These are phyloP conservation scores for Rhaphigaster nebulosa DNA, from an alignment of 2,888 invertebrate genomes.

Conservation along the genomic window DNA sequence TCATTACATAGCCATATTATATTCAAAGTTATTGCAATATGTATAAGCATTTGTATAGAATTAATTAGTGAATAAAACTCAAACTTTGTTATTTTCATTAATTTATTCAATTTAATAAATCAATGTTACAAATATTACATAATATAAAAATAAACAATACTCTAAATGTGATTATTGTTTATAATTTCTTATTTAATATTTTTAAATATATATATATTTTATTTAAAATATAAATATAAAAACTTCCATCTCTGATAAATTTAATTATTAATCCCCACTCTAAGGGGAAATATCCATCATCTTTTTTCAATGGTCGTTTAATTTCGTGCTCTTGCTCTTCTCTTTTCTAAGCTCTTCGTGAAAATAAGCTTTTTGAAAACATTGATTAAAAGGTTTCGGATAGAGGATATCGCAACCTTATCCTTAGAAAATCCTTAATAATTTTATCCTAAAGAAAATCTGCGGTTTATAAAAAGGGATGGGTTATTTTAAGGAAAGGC, in stretches of 20 bases:
- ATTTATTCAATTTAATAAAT: too few relatives aligned
- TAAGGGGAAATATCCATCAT: neutral
- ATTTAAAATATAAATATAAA: neutral
- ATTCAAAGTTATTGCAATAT: too few relatives aligned
- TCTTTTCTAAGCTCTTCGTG: neutral
- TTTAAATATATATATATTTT: neutral
- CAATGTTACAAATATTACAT: too few relatives aligned
- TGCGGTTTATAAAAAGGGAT: neutral
- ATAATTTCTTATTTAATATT: neutral
- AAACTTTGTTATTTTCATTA: too few relatives aligned
- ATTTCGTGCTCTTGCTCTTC: constrained; percentile 22
- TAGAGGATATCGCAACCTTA: neutral
- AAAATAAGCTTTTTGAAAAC: constrained; percentile 41
- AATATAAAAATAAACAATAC: too few relatives aligned
- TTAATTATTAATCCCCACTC: constrained; percentile 7
- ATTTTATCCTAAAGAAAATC: neutral
- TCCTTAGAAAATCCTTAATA: constrained; percentile 13
- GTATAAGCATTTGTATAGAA: too few relatives aligned
- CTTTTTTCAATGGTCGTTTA: constrained; percentile 34
- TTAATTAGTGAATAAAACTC: too few relatives aligned
- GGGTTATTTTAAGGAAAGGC: neutral
- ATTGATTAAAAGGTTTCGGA: constrained; percentile 35
- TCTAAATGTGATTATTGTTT: too few relatives aligned
- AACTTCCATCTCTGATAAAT: neutral
- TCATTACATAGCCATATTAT: too few relatives aligned